Conservation (phyloP, 2,888 invertebrate species). For the Eurytoma adleriae region DNA sequence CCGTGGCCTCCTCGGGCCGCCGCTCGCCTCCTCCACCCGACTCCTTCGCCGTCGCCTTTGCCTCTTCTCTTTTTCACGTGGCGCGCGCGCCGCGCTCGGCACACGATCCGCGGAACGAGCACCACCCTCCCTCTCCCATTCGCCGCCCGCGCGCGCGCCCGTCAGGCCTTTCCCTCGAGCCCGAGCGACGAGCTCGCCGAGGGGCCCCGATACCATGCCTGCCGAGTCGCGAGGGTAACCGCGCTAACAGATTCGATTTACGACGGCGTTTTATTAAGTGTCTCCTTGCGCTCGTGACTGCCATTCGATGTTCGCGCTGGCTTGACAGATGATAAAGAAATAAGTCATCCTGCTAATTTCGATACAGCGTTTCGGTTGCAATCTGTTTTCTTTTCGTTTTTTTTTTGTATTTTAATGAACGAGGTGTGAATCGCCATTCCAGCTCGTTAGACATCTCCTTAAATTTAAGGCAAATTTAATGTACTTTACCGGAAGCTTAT, state of each 20-base stretch:
- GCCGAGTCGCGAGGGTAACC: not conserved
- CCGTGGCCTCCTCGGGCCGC: constrained; percentile 14
- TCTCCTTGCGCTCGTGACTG: not conserved
- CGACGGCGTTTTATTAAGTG: constrained; percentile 8
- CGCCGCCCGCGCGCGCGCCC: not conserved
- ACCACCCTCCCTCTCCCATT: constrained; percentile 9
- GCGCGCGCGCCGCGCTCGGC: not conserved
- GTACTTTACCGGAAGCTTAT: too few relatives aligned
- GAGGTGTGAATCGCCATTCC: too few relatives aligned
- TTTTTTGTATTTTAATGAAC: too few relatives aligned
- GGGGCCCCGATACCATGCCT: not conserved
- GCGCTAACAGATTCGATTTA: constrained; percentile 7
- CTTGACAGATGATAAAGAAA: too few relatives aligned
- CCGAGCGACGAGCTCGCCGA: not conserved
- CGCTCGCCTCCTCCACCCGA: not conserved
- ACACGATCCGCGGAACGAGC: not conserved
- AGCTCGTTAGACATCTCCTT: too few relatives aligned
- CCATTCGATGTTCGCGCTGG: too few relatives aligned
- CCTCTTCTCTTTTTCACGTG: constrained; percentile 23
- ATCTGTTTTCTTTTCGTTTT: too few relatives aligned
- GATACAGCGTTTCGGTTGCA: too few relatives aligned
- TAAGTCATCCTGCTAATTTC: too few relatives aligned
- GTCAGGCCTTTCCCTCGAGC: not conserved
- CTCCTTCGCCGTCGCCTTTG: constrained; percentile 11
- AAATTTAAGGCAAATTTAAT: too few relatives aligned